Conservation (phyloP, 2,113 vertebrate species). For the Gymnorhina tibicen region DNA sequence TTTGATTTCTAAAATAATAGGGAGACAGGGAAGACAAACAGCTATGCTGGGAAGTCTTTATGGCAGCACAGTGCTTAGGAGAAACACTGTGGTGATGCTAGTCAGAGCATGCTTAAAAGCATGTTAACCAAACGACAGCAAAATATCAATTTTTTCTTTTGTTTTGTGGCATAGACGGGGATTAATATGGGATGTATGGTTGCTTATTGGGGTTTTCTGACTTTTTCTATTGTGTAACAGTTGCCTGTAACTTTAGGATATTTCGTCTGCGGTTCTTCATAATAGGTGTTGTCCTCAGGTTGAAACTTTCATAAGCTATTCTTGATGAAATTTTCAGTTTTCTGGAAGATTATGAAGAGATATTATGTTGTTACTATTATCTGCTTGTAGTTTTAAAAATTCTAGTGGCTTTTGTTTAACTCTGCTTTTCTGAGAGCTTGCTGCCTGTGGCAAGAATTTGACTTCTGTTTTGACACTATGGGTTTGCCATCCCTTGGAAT, state of each 20-base stretch:
- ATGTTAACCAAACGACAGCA: neutral
- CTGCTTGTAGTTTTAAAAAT: neutral
- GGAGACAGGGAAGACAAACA: neutral
- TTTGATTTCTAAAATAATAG: neutral
- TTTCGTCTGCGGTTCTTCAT: neutral
- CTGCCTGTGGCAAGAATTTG: neutral
- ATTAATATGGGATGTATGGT: neutral
- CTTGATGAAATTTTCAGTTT: neutral
- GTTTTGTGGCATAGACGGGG: neutral
- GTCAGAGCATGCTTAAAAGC: neutral
- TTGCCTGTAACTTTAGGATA: neutral
- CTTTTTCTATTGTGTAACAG: neutral
- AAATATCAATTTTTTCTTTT: neutral
- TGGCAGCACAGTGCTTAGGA: neutral
- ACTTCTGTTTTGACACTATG: neutral
- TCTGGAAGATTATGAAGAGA: neutral
- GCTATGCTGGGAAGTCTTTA: neutral
- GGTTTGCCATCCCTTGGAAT: neutral
- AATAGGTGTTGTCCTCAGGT: neutral
- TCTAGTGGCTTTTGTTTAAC: neutral
- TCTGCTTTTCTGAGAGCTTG: neutral
- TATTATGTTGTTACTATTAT: neutral
- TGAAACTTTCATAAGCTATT: neutral
- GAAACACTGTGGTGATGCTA: neutral
- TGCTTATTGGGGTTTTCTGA: neutral